phyloP scores from a whole-genome alignment of 2,888 invertebrate genomes.

The Listrodromus nycthemerus region DNA sequence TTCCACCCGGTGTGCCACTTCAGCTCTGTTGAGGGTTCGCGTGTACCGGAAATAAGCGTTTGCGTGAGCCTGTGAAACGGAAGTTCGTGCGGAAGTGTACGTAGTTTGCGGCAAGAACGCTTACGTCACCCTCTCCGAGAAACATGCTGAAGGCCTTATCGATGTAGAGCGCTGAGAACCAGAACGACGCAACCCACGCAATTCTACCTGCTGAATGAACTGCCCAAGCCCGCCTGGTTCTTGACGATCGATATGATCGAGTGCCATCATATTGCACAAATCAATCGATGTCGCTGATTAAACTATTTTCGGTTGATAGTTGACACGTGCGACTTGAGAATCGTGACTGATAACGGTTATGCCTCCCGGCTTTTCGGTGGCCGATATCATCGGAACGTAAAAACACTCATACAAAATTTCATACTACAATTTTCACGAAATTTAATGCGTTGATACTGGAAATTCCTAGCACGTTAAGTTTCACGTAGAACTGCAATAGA shows the following conservation, averaged over 20 bases:
- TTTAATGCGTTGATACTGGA: too few species aligned
- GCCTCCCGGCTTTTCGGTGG: too few species aligned
- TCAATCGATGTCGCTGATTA: conserved; percentile 65
- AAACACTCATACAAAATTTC: too few species aligned
- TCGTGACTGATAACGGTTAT: not conserved
- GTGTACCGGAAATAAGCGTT: conserved; percentile 78
- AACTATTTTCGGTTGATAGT: conserved; percentile 39
- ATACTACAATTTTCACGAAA: too few species aligned
- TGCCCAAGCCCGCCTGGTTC: too few species aligned
- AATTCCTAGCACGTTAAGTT: too few species aligned
- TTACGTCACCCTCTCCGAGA: conserved; percentile 46
- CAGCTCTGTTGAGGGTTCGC: conserved; percentile 62
- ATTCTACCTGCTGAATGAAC: too few species aligned
- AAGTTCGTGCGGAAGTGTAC: conserved; percentile 78
- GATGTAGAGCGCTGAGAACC: not conserved
- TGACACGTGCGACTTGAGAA: not conserved
- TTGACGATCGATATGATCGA: too few species aligned
- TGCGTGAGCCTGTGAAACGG: conserved; percentile 73
- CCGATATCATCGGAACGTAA: not conserved
- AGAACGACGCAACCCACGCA: too few species aligned
- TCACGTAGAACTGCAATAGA: too few species aligned
- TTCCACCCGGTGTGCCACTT: conserved; percentile 33
- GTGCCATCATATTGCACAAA: conserved; percentile 16
- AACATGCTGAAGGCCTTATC: conserved; percentile 41
- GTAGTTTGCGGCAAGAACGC: conserved; percentile 49